Percentiles rank a stretch among this genome's conserved stretches.
These are phyloP conservation scores for Aphaenogaster ashmeadi DNA, from an alignment of 1,140 invertebrate genomes.

Conservation along the genomic window DNA sequence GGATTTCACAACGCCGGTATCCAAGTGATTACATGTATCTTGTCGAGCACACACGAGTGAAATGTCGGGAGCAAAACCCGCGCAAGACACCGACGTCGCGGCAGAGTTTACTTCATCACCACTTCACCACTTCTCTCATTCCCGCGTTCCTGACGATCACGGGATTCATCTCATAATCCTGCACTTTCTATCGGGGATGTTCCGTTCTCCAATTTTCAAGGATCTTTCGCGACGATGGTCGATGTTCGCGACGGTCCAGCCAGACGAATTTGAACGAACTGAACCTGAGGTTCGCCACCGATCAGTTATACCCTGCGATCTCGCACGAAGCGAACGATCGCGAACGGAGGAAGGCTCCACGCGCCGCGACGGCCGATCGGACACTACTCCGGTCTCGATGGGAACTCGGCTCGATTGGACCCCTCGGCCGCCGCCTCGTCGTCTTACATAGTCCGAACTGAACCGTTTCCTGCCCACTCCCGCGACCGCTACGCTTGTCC, in stretches of 20 bases:
- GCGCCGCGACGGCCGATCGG: conserved; percentile 77
- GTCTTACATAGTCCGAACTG: conserved; percentile 76
- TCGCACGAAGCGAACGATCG: background rate
- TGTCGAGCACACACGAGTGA: background rate
- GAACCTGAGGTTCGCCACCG: background rate
- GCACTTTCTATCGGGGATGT: background rate
- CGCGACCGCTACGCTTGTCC: conserved; percentile 59
- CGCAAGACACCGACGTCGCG: background rate
- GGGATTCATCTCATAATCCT: conserved; percentile 9
- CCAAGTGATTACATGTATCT: background rate
- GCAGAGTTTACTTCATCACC: conserved; percentile 19
- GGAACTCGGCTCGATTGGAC: conserved; percentile 71
- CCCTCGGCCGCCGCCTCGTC: conserved; percentile 70
- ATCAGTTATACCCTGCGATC: background rate
- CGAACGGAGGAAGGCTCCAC: conserved; percentile 59
- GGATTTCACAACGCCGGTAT: conserved; percentile 8
- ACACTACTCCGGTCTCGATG: conserved; percentile 73
- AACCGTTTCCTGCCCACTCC: conserved; percentile 74
- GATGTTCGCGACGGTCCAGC: background rate
- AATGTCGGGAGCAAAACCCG: background rate
- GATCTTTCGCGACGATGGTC: background rate
- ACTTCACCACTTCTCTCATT: conserved; percentile 28
- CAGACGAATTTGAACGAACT: background rate
- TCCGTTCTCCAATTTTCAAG: background rate
- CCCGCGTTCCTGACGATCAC: background rate